Conservation (phyloP, 2,888 invertebrate species). For the Brachypalpus laphriformis region DNA sequence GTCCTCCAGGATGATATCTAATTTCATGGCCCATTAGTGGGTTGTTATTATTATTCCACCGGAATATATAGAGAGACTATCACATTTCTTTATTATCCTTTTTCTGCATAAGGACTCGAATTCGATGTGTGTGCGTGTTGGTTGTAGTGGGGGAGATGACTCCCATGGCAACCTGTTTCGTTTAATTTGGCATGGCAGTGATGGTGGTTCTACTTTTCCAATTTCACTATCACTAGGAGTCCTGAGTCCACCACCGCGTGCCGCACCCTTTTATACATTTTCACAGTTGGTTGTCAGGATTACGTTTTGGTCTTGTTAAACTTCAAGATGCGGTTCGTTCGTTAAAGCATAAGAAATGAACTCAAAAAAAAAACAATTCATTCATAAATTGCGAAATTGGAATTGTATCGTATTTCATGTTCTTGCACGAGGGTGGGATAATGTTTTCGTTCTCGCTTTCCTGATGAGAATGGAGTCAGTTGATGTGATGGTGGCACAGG, state of each 20-base stretch:
- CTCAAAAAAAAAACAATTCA: slow-evolving; percentile 48
- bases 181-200: slow-evolving; percentile 43
- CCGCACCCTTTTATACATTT: slow-evolving; percentile 30
- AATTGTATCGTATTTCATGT: slow-evolving; percentile 65
- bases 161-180: slow-evolving; percentile 44
- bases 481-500: background rate
- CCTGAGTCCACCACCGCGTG: background rate
- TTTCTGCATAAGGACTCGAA: slow-evolving; percentile 57
- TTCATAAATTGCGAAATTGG: slow-evolving; percentile 63
- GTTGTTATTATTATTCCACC: slow-evolving; percentile 59
- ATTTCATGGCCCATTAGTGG: slow-evolving; percentile 73
- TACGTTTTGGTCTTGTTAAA: slow-evolving; percentile 33
- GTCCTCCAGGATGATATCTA: slow-evolving; percentile 64
- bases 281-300: slow-evolving; percentile 46
- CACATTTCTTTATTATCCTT: slow-evolving; percentile 70
- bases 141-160: background rate
- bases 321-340: slow-evolving; percentile 53
- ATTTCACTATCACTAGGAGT: slow-evolving; percentile 24
- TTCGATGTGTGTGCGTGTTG: background rate
- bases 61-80: slow-evolving; percentile 47
- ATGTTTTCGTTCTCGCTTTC: background rate
- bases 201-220: slow-evolving; percentile 8
- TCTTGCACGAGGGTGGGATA: slow-evolving; percentile 21
- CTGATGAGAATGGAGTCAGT: slow-evolving; percentile 2
- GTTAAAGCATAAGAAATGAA: slow-evolving; percentile 44